Evolutionary conservation across 2,113 vertebrate genomes (phyloP), one percentile per base, ranked within the genome.

Genomic region (Echinops telfairi): DNA sequence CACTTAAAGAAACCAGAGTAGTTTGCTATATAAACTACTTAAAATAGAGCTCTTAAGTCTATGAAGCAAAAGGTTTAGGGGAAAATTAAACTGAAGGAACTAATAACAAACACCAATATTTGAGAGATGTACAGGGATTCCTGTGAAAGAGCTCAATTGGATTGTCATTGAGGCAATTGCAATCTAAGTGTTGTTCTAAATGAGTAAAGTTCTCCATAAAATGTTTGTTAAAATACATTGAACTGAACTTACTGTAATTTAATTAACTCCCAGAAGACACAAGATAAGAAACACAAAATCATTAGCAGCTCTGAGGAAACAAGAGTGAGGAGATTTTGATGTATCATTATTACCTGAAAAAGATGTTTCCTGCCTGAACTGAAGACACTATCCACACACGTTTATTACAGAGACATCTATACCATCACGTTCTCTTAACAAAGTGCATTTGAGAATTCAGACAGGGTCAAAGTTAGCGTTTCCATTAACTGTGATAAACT

Each of bases 391-490:
- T 75, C 86, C 23, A 16, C 62, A 76, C 82, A 68, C 16, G 6
- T 19, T 94, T 73, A 73, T 91, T 68, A 71, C 90, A 88, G 92
- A 92, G 91, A 93, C 38, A 62, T 93, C 7, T 70, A 2, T 64
- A 38, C 6, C 10, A 25, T 88, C 23, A 88, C 82, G 23, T 53
- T 17, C 19, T 36, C 88, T 92, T 87, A 73, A 75, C 25, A 90
- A 77, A 93, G 88, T 38, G 16, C 66, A 1, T 77, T 77, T 90
- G 36, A 83, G 38, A 76, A 89, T 62, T 60, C 9, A 22, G 76
- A 66, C 6, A 82, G 38, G 62, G 53, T 94, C 76, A 90, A 88
- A 88, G 40, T 81, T 94, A 92, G 75, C 16, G 83, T 92, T 96
- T 92, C 36, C 62, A 76, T 90, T 90, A 83, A 75, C 60, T 78